A percentile compares a stretch with the other conserved stretches of the same genome.
These are phyloP conservation scores for Orthonevra nobilis DNA, from an alignment of 2,888 invertebrate species.

Conservation along the genomic window DNA sequence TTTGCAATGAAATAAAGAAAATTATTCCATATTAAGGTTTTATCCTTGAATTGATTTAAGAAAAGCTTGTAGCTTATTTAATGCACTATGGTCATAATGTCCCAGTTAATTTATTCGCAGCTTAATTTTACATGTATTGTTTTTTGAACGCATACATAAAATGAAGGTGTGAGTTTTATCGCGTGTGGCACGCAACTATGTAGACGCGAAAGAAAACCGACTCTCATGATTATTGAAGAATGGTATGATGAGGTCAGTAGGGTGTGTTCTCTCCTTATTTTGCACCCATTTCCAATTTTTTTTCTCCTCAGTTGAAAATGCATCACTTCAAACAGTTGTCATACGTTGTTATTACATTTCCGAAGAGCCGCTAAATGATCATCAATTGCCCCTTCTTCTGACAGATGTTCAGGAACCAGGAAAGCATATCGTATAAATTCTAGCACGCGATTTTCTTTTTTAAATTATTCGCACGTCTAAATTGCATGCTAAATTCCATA, in stretches of 20 bases:
- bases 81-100: too few relatives aligned
- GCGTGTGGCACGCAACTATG: constrained; percentile 31
- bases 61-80: too few relatives aligned
- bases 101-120: too few relatives aligned
- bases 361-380: background rate
- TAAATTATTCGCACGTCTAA: background rate
- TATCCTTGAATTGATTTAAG: too few relatives aligned
- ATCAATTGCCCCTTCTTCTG: too few relatives aligned
- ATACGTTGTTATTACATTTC: background rate
- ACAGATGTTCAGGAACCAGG: background rate
- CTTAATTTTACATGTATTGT: too few relatives aligned
- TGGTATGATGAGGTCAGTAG: constrained; percentile 49
- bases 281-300: background rate
- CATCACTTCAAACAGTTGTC: background rate
- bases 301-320: background rate
- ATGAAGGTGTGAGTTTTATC: constrained; percentile 1
- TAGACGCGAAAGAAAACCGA: background rate
- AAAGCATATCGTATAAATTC: background rate
- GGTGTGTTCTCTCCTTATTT: constrained; percentile 16
- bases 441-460: constrained; percentile 5
- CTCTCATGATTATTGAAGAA: background rate
- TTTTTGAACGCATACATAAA: too few relatives aligned
- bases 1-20: too few relatives aligned
- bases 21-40: too few relatives aligned
- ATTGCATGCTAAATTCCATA: background rate